Evolutionary conservation across 2,797 vertebrate genomes (phyloP).

Genomic region (Crocodylus rhombifer): DNA sequence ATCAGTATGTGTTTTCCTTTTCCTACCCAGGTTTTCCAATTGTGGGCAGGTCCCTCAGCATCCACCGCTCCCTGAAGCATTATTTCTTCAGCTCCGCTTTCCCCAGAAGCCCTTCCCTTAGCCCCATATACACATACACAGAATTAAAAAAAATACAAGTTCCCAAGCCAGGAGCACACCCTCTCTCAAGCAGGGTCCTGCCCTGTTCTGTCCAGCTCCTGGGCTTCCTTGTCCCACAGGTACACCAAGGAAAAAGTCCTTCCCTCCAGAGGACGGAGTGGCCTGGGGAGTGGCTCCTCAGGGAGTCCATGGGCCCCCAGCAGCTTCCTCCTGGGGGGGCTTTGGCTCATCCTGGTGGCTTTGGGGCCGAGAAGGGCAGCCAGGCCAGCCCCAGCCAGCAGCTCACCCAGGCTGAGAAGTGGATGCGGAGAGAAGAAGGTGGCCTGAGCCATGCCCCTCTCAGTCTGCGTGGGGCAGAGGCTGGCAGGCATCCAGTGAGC

Average conservation of each 20-base stretch:
- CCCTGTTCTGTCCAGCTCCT: conserved; percentile 71
- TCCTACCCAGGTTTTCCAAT: background rate
- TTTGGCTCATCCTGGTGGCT: background rate
- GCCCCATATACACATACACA: background rate
- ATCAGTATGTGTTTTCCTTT: background rate
- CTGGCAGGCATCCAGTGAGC: too few species aligned
- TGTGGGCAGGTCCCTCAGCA: background rate
- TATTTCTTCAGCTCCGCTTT: background rate
- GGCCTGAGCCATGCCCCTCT: too few species aligned
- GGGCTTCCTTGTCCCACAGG: background rate
- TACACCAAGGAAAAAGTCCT: conserved; percentile 14
- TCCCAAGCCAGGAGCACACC: conserved; percentile 50
- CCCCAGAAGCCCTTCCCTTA: background rate
- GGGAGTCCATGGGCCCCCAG: conserved; percentile 26
- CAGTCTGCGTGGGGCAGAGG: too few species aligned
- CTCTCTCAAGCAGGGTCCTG: conserved; percentile 77
- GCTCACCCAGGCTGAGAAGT: background rate
- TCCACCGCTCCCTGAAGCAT: background rate
- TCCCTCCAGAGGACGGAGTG: background rate
- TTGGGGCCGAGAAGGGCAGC: background rate
- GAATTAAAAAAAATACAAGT: background rate
- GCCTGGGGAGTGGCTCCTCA: conserved; percentile 3
- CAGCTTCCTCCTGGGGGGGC: background rate
- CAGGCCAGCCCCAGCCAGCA: background rate
- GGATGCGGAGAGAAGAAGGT: background rate